A percentile compares a stretch with the other conserved stretches of the same genome.
Conservation (phyloP, 2,888 invertebrate genomes). For the Callyntrura guangdongensis region DNA sequence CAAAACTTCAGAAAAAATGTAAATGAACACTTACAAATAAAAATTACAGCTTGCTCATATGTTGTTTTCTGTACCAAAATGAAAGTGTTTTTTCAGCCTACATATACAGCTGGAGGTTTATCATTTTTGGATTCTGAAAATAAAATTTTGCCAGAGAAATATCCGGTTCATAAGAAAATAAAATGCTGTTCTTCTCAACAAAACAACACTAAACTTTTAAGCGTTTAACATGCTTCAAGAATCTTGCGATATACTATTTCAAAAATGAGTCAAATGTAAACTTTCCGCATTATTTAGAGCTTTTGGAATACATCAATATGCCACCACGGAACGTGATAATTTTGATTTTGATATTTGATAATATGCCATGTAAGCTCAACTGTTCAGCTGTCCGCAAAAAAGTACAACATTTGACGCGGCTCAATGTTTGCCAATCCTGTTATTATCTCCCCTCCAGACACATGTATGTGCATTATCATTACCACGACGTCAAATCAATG, state of each 20-base stretch:
- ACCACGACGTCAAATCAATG: too few species aligned
- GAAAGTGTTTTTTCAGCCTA: neutral
- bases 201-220: neutral
- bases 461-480: too few species aligned
- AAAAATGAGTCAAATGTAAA: slow-evolving; percentile 11
- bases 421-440: too few species aligned
- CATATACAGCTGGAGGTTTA: slow-evolving; percentile 3
- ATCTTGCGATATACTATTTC: neutral
- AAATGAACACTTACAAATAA: neutral
- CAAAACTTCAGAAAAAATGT: neutral
- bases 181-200: neutral
- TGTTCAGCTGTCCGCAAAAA: neutral
- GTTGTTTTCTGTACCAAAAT: neutral
- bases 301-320: slow-evolving; percentile 26
- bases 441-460: too few species aligned
- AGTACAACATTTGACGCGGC: neutral
- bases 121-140: neutral
- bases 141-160: too few species aligned
- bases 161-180: neutral
- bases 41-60: neutral
- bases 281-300: slow-evolving; percentile 33
- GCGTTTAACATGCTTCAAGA: neutral
- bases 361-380: neutral
- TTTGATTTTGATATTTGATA: slow-evolving; percentile 32
- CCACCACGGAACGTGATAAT: slow-evolving; percentile 41